These are phyloP conservation scores for Bombus breviceps DNA, from an alignment of 1,140 invertebrate genomes.

Conservation along the genomic window DNA sequence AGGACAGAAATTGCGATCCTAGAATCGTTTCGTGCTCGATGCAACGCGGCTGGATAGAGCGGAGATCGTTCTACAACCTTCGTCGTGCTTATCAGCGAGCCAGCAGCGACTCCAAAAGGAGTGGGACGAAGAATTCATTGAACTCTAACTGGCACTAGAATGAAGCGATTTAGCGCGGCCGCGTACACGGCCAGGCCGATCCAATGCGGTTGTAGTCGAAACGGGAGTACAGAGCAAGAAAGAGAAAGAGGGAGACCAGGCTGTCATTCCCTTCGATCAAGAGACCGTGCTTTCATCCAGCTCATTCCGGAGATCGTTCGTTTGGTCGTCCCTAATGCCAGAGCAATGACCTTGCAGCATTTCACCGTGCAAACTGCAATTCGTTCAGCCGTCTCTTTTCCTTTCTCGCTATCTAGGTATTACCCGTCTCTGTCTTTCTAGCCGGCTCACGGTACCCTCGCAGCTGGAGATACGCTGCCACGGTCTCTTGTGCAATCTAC, in stretches of 20 bases:
- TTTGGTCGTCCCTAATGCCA: slow-evolving; percentile 67
- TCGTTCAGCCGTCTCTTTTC: slow-evolving; percentile 47
- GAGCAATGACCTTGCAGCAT: slow-evolving; percentile 72
- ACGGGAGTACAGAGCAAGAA: slow-evolving; percentile 39
- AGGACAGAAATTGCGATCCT: neutral
- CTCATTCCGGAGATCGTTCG: slow-evolving; percentile 65
- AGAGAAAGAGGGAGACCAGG: neutral
- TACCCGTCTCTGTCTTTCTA: neutral
- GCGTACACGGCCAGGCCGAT: neutral
- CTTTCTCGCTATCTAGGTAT: neutral
- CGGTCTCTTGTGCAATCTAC: slow-evolving; percentile 61
- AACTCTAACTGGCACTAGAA: slow-evolving; percentile 55
- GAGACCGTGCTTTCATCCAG: slow-evolving; percentile 63
- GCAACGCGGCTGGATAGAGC: neutral
- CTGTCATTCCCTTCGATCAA: slow-evolving; percentile 66
- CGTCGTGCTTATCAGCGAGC: slow-evolving; percentile 19
- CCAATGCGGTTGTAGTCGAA: slow-evolving; percentile 41
- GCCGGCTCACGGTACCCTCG: slow-evolving; percentile 16
- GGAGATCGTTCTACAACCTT: slow-evolving; percentile 20
- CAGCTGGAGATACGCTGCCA: slow-evolving; percentile 53
- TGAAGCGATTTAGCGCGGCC: slow-evolving; percentile 53
- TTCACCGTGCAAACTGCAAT: slow-evolving; percentile 67
- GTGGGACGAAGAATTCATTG: slow-evolving; percentile 49
- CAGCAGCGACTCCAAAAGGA: neutral
- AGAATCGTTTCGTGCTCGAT: neutral